These are phyloP conservation scores for Probosciger aterrimus DNA, from an alignment of 2,113 vertebrate genomes.

Conservation along the genomic window DNA sequence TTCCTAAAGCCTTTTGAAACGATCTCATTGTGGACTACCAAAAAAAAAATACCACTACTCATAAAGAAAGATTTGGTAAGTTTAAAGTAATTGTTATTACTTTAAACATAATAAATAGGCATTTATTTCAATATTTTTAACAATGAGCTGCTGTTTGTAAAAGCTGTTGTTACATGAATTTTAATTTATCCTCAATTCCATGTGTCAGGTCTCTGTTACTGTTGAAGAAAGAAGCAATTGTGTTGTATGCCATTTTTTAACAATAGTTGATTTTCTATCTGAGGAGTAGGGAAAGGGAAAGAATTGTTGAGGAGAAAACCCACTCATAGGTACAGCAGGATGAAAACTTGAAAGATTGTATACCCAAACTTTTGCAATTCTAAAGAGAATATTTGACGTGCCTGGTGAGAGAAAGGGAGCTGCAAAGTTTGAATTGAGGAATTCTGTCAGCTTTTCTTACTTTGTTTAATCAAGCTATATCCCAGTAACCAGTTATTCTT, in stretches of 20 bases:
- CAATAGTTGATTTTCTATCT: background rate
- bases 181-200: background rate
- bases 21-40: background rate
- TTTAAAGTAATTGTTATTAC: background rate
- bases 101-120: background rate
- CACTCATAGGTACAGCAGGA: background rate
- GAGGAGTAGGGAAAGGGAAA: background rate
- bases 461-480: background rate
- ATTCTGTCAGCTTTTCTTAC: background rate
- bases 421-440: background rate
- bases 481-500: background rate
- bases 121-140: background rate
- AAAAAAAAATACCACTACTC: background rate
- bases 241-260: background rate
- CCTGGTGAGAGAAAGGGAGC: background rate
- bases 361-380: background rate
- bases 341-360: background rate
- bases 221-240: background rate
- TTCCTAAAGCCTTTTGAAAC: background rate
- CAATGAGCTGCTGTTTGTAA: background rate
- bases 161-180: background rate
- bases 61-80: background rate
- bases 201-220: background rate
- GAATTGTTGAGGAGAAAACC: background rate
- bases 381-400: background rate